Percentiles rank a stretch among this genome's conserved stretches.
These are phyloP conservation scores for Aulostomus chinensis DNA, from an alignment of 2,797 vertebrate species.

Conservation along the genomic window DNA sequence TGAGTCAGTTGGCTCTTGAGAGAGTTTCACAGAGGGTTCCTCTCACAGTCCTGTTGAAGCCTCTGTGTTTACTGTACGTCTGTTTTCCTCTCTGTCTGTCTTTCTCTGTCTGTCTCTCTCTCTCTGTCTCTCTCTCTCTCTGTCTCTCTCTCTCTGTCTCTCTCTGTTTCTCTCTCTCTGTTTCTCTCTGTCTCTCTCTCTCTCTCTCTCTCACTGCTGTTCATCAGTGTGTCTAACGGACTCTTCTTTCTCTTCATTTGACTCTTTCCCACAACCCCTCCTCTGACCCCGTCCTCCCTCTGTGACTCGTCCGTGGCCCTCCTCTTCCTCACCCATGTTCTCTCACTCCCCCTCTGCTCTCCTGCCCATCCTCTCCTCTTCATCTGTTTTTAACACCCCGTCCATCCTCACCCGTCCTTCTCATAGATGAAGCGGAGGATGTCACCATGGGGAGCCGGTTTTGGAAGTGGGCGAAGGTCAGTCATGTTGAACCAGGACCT, in stretches of 20 bases:
- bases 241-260: conserved; percentile 56
- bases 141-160: conserved; percentile 26
- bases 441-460: conserved; percentile 54
- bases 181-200: conserved; percentile 33
- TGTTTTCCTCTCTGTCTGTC: conserved; percentile 35
- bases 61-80: conserved; percentile 51
- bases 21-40: no score
- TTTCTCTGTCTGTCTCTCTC: conserved; percentile 20
- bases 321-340: conserved; percentile 6
- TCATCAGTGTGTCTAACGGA: conserved; percentile 62
- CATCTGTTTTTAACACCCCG: no score
- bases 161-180: conserved; percentile 35
- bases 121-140: conserved; percentile 35
- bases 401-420: conserved; percentile 1
- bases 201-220: conserved; percentile 33
- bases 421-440: conserved; percentile 71
- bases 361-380: background rate
- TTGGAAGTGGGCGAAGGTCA: conserved; percentile 70
- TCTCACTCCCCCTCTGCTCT: background rate
- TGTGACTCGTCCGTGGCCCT: no score
- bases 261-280: conserved; percentile 44
- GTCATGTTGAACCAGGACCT: conserved; percentile 55
- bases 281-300: conserved; percentile 1
- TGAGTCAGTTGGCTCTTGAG: no score
- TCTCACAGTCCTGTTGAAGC: conserved; percentile 6